phyloP scores from a whole-genome alignment of 2,113 vertebrate genomes.

The Xerus inauris region DNA sequence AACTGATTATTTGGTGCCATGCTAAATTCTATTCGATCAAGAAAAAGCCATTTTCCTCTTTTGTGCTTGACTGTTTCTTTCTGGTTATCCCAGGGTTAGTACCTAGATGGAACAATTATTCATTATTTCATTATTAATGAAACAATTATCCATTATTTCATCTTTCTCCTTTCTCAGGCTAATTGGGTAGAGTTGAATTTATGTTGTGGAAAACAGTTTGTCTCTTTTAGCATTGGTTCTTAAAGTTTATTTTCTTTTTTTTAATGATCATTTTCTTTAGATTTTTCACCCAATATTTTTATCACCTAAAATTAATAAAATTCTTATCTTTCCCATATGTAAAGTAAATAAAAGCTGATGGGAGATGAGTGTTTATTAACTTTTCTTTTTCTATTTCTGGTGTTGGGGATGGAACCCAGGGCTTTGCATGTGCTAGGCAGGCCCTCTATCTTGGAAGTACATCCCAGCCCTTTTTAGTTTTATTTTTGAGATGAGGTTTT shows the following conservation, averaged over 20 bases:
- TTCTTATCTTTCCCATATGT: not conserved
- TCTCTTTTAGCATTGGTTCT: not conserved
- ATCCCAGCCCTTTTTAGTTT: not conserved
- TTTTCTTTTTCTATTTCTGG: not conserved
- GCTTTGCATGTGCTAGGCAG: not conserved
- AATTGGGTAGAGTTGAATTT: slow-evolving; percentile 12
- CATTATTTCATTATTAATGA: too few species aligned
- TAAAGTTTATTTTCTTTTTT: not conserved
- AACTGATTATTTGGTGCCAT: slow-evolving; percentile 40
- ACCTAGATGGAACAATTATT: slow-evolving; percentile 50
- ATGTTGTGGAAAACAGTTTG: not conserved
- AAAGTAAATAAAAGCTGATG: not conserved
- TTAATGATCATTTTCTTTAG: not conserved
- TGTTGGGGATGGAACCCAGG: too few species aligned
- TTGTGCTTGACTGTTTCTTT: slow-evolving; percentile 75
- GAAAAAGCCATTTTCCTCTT: slow-evolving; percentile 43
- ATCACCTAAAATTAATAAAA: slow-evolving; percentile 1
- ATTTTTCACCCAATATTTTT: slow-evolving; percentile 2
- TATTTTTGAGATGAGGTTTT: not conserved
- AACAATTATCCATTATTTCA: too few species aligned
- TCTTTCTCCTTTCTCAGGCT: not conserved
- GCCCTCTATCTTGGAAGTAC: not conserved
- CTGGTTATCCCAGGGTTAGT: slow-evolving; percentile 73
- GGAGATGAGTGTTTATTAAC: too few species aligned
- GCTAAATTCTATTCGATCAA: slow-evolving; percentile 52